Evolutionary conservation across 2,888 invertebrate species (phyloP).

Genomic region (Hirtodrosophila histrioides): DNA sequence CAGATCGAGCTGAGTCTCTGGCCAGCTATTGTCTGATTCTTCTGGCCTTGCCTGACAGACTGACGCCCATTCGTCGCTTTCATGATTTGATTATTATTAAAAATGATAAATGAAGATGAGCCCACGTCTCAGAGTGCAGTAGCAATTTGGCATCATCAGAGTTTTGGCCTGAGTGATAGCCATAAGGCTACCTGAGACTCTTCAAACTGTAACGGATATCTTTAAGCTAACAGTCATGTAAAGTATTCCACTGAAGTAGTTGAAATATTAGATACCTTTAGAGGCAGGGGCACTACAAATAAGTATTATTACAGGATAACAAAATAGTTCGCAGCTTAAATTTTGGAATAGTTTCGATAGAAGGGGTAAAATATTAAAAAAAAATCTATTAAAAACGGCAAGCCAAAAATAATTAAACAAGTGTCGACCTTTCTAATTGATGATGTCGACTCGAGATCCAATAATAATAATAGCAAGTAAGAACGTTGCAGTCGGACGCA

Average conservation of each 20-base stretch:
- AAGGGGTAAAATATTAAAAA: no score
- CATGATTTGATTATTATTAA: slow-evolving; percentile 80
- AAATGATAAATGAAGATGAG: slow-evolving; percentile 80
- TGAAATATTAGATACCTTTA: no score
- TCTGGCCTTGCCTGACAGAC: slow-evolving; percentile 42
- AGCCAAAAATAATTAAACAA: no score
- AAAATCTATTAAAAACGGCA: no score
- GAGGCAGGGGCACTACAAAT: background rate
- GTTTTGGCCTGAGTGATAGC: slow-evolving; percentile 46
- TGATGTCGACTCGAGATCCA: no score
- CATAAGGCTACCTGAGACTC: slow-evolving; percentile 57
- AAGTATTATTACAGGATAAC: no score
- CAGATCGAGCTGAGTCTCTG: background rate
- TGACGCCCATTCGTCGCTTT: slow-evolving; percentile 61
- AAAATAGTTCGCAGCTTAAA: no score
- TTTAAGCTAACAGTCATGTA: slow-evolving; percentile 1
- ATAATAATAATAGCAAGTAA: no score
- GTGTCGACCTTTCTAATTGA: no score
- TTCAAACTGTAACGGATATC: slow-evolving; percentile 35
- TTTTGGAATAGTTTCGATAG: no score
- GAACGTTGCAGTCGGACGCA: no score
- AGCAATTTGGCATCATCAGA: slow-evolving; percentile 68
- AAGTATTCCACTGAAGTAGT: background rate
- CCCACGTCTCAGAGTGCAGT: slow-evolving; percentile 53
- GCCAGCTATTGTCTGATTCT: slow-evolving; percentile 33